Evolutionary conservation across 2,113 vertebrate genomes (phyloP).

Genomic region (Ctenodactylus gundi): DNA sequence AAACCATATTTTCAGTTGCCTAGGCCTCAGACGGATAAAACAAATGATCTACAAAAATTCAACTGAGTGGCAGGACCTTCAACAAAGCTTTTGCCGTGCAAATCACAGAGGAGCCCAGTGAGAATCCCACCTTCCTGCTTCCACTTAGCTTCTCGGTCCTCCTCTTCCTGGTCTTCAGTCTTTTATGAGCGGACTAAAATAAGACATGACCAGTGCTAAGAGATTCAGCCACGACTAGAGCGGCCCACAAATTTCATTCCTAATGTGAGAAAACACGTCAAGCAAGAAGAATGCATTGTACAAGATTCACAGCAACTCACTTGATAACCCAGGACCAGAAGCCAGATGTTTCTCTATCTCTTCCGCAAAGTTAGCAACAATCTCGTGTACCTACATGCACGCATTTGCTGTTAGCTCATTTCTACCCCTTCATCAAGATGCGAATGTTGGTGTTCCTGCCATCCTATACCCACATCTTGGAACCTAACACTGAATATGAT

Average conservation of each 20-base stretch:
- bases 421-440: not conserved
- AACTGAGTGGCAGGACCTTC: rapidly evolving
- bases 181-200: not conserved
- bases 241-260: not conserved
- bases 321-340: not conserved
- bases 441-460: not conserved
- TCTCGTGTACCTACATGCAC: not conserved
- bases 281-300: not conserved
- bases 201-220: not conserved
- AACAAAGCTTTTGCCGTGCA: not conserved
- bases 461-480: not conserved
- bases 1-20: not conserved
- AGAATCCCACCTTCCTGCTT: not conserved
- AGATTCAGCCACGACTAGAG: not conserved
- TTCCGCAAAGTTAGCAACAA: not conserved
- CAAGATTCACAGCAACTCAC: not conserved
- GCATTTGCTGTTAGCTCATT: not conserved
- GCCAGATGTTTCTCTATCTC: not conserved
- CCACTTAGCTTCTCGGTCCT: not conserved
- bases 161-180: not conserved
- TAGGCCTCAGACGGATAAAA: not conserved
- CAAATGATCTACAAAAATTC: not conserved
- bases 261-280: not conserved
- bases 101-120: not conserved
- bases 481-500: not conserved